Percentiles rank a stretch among this genome's conserved stretches.
These are phyloP conservation scores for Timema podura DNA, from an alignment of 2,888 invertebrate genomes.

Conservation along the genomic window DNA sequence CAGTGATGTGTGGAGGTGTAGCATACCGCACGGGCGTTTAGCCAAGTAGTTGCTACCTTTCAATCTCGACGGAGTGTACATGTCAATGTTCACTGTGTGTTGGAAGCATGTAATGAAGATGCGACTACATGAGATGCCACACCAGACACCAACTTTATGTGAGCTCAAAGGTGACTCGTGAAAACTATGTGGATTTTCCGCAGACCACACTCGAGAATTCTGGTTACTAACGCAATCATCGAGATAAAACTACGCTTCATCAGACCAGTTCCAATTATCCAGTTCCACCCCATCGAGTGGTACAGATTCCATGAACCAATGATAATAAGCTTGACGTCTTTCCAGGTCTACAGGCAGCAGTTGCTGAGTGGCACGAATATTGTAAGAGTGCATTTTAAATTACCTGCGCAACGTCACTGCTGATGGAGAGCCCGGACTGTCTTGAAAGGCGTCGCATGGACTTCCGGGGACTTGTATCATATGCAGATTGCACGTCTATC, in stretches of 20 bases:
- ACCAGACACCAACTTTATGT: background rate
- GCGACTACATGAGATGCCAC: background rate
- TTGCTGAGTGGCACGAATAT: slow-evolving; percentile 5
- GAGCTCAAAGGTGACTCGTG: background rate
- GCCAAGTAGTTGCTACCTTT: no score
- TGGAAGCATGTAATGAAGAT: background rate
- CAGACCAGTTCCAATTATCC: background rate
- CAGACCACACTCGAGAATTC: background rate
- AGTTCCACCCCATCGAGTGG: background rate
- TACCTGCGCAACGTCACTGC: background rate
- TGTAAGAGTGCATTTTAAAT: slow-evolving; percentile 3
- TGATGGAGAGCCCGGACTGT: background rate
- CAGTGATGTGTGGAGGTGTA: no score
- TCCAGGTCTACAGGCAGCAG: slow-evolving; percentile 8
- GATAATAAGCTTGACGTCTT: background rate
- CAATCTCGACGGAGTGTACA: no score
- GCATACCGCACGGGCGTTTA: no score
- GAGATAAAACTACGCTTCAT: background rate
- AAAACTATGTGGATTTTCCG: background rate
- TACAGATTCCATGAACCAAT: background rate
- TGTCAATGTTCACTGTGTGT: background rate
- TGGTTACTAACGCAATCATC: background rate
- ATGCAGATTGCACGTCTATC: background rate
- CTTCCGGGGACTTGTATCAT: no score
- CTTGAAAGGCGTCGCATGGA: no score